A percentile compares a stretch with the other conserved stretches of the same genome.
Conservation (phyloP, 2,888 invertebrate species). For the Toxonevra muliebris region DNA sequence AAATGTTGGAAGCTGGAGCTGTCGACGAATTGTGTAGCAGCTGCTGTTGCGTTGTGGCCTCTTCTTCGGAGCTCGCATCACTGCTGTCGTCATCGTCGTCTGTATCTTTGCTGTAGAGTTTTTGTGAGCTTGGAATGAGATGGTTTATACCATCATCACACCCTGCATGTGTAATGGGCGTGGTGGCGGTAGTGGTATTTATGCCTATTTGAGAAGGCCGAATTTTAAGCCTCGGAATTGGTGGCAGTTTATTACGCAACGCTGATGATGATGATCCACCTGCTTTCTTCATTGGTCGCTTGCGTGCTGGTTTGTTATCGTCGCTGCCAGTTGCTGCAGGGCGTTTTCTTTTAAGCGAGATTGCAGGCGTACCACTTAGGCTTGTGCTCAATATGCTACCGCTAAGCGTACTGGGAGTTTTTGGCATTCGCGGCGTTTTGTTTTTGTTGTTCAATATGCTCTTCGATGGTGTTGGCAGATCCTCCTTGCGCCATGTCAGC, state of each 20-base stretch:
- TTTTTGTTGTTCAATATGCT: slow-evolving; percentile 49
- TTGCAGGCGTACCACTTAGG: slow-evolving; percentile 11
- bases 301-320: slow-evolving; percentile 39
- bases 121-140: slow-evolving; percentile 43
- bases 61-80: slow-evolving; percentile 68
- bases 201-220: slow-evolving; percentile 50
- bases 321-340: slow-evolving; percentile 20
- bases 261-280: neutral
- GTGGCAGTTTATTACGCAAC: slow-evolving; percentile 62
- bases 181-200: slow-evolving; percentile 36
- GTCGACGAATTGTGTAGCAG: slow-evolving; percentile 34
- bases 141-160: slow-evolving; percentile 45
- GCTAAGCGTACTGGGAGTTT: slow-evolving; percentile 35
- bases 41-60: slow-evolving; percentile 47
- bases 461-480: slow-evolving; percentile 70
- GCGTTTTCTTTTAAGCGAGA: slow-evolving; percentile 38
- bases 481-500: slow-evolving; percentile 79
- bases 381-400: slow-evolving; percentile 25
- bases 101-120: slow-evolving; percentile 26
- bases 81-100: slow-evolving; percentile 48
- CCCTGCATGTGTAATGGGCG: slow-evolving; percentile 22
- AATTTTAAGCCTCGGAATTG: slow-evolving; percentile 66
- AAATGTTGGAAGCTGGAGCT: slow-evolving; percentile 31
- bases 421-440: slow-evolving; percentile 43
- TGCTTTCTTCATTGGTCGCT: slow-evolving; percentile 54